Evolutionary conservation across 2,113 vertebrate species (phyloP), one percentile per base, ranked within the genome.

Genomic region (Cololabis saira): DNA sequence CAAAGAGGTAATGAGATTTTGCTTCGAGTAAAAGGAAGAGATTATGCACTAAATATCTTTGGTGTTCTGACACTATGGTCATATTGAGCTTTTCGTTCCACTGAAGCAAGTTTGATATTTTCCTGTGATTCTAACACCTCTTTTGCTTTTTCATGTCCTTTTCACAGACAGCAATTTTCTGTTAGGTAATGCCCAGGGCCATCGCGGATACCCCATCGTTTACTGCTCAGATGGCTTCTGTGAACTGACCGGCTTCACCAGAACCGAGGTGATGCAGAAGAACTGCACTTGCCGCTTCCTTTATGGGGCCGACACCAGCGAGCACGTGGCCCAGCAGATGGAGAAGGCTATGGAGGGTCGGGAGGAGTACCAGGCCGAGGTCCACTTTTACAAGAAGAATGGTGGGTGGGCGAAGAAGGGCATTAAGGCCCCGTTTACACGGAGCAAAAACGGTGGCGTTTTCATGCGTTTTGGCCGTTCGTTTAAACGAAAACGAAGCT

Each of bases 211-310:
- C 89, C 97, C 97, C 73, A 96, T 98, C 1, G 97, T 99, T 51
- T 99, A 98, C 92, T 99, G 97, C 89, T 99, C 97, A 0, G 97
- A 99, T 2, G 96, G 97, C 75, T 98, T 99, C 92, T 98, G 96
- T 0, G 97, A 98, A 68, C 94, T 98, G 81, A 98, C 97, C 0
- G 96, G 97, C 83, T 98, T 96, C 43, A 91, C 92, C 2, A 94
- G 96, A 67, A 97, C 95, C 0, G 97, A 99, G 88, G 95, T 98
- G 87, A 99, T 99, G 97, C 97, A 98, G 94, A 98, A 98, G 90
- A 98, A 95, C 81, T 98, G 96, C 84, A 95, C 94, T 89, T 98
- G 96, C 83, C 95, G 87, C 45, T 98, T 99, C 89, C 94, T 99
- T 68, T 95, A 94, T 0, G 97, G 97, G 8, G 81, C 91, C 0